phyloP scores from a whole-genome alignment of 2,888 invertebrate species.

The Apamea epomidion region DNA sequence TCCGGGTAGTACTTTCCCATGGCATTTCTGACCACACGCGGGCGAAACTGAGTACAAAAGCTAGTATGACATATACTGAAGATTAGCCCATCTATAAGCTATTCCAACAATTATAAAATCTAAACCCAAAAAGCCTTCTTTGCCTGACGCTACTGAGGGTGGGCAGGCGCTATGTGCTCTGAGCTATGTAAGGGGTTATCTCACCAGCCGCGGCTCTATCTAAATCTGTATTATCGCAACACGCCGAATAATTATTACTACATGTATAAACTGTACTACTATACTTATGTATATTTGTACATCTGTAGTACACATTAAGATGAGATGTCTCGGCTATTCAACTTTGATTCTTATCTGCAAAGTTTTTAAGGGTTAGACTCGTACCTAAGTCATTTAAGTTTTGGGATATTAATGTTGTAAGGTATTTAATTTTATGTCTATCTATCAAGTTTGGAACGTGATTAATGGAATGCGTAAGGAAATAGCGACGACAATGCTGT shows the following conservation, averaged over 20 bases:
- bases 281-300: conserved; percentile 36
- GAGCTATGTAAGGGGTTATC: conserved; percentile 90
- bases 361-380: conserved; percentile 39
- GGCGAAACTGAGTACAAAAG: too few species aligned
- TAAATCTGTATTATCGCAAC: conserved; percentile 90
- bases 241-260: conserved; percentile 89
- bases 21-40: neutral
- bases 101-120: neutral
- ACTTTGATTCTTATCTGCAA: conserved; percentile 44
- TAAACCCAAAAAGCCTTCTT: neutral
- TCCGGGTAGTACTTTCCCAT: neutral
- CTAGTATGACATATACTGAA: neutral
- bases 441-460: neutral
- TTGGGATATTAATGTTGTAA: conserved; percentile 3
- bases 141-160: conserved; percentile 78
- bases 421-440: neutral
- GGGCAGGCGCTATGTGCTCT: conserved; percentile 87
- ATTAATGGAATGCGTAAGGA: conserved; percentile 9
- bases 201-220: conserved; percentile 86
- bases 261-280: conserved; percentile 73
- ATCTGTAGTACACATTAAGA: conserved; percentile 41
- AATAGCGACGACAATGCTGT: too few species aligned
- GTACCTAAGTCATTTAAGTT: conserved; percentile 24
- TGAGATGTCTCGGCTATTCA: conserved; percentile 50
- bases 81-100: neutral